Base-by-base conservation (phyloP, 35 echinoderm and acorn worm genomes). In the Diadema setosum region DNA sequence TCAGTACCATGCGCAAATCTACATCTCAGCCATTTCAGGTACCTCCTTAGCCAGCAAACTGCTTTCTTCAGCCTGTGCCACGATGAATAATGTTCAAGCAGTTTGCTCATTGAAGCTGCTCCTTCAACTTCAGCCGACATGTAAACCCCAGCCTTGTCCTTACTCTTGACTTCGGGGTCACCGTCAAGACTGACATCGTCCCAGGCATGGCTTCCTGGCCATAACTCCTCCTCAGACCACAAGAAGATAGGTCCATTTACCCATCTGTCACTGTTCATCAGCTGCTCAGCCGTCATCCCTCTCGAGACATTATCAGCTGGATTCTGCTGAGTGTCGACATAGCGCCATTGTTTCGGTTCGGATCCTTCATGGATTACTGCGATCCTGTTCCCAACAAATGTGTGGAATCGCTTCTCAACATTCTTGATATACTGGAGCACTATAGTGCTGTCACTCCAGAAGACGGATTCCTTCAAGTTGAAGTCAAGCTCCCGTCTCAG, bases 371-470 rank as follows among this genome's bases (percentile, higher is more conserved):
- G 65, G 23, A 93, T 93, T 6, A 88, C 58, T 4, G 80, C 35
- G n/a, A 90, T 23, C n/a, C 93, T 32, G 44, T 95, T 95, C 30
- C 83, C 88, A 1, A 88, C 93, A 60, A 87, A 95, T 0, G 89
- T 92, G 26, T 95, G 83, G 67, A 91, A 95, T 48, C 93, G 49
- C 29, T 84, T 86, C 17, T 70, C 82, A 4, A 46, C 26, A 46
- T 91, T 95, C 4, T 25, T 39, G 56, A 95, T 87, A 45, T 95
- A 95, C 35, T 83, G 80, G 27, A 95, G 64, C 16, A 95, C 83
- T 32, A 82, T 87, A 42, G 84, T 87, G 26, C 89, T 95, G 27
- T 90, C 69, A 8, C 83, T 88, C 84, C 63, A 82, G 52, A 83
- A 91, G n/a, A 70, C 21, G 11, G 48, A 91, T 27, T 58, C 8